Evolutionary conservation across 2,888 invertebrate genomes (phyloP).

Genomic region (Prenolepis imparis): DNA sequence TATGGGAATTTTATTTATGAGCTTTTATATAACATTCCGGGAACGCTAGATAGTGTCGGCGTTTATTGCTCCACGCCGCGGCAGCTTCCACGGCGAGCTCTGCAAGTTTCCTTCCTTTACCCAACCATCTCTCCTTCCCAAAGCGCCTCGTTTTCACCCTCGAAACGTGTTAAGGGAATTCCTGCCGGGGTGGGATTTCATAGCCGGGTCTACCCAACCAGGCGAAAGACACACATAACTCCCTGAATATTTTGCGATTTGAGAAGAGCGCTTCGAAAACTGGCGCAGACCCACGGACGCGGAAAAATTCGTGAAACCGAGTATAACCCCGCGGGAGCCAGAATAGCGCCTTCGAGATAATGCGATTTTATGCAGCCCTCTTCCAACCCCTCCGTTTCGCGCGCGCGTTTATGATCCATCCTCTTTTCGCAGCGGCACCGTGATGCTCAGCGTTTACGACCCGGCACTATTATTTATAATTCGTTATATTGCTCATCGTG

Average conservation of each 20-base stretch:
- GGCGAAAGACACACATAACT: slow-evolving; percentile 72
- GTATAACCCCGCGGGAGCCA: slow-evolving; percentile 53
- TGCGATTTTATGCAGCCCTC: slow-evolving; percentile 59
- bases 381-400: slow-evolving; percentile 29
- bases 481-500: slow-evolving; percentile 36
- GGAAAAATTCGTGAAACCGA: slow-evolving; percentile 68
- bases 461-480: slow-evolving; percentile 31
- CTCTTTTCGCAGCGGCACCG: slow-evolving; percentile 10
- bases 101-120: slow-evolving; percentile 33
- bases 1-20: slow-evolving; percentile 82
- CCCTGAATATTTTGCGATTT: slow-evolving; percentile 73
- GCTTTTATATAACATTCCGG: slow-evolving; percentile 78
- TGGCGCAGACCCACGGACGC: slow-evolving; percentile 47
- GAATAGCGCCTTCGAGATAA: slow-evolving; percentile 62
- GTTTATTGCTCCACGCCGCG: slow-evolving; percentile 78
- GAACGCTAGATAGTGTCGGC: slow-evolving; percentile 75
- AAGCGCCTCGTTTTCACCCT: slow-evolving; percentile 63
- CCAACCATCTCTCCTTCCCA: slow-evolving; percentile 50
- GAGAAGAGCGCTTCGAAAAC: slow-evolving; percentile 49
- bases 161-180: slow-evolving; percentile 72
- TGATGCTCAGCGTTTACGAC: slow-evolving; percentile 23
- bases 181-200: slow-evolving; percentile 69
- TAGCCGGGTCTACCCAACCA: slow-evolving; percentile 68
- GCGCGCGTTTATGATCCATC: slow-evolving; percentile 49
- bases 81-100: slow-evolving; percentile 13